phyloP scores from a whole-genome alignment of 2,113 vertebrate genomes.

The Petromus typicus region DNA sequence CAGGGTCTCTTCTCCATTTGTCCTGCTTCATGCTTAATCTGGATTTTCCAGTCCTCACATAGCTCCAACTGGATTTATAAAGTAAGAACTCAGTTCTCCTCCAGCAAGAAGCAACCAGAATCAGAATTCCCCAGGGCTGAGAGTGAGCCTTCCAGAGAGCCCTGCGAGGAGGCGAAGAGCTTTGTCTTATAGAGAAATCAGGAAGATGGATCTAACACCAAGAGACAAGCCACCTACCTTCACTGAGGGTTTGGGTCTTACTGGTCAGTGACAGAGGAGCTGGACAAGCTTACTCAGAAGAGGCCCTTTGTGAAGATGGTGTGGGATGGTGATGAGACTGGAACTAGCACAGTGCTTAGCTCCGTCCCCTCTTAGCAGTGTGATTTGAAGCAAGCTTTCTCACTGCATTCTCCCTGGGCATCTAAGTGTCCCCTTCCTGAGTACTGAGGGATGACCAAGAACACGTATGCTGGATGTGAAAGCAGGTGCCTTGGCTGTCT shows the following conservation, averaged over 20 bases:
- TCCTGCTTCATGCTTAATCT: neutral
- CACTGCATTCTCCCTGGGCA: neutral
- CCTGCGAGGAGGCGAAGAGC: neutral
- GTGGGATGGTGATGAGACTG: neutral
- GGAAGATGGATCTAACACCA: neutral
- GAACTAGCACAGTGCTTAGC: neutral
- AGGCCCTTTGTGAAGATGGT: rapidly evolving
- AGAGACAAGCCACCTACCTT: neutral
- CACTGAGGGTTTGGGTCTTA: neutral
- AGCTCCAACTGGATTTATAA: no score
- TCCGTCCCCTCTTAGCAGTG: no score
- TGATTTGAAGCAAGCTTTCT: neutral
- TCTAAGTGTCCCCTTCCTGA: neutral
- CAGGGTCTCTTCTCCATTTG: neutral
- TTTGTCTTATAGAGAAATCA: neutral
- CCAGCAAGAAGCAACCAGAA: neutral
- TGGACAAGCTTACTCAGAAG: neutral
- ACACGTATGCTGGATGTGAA: no score
- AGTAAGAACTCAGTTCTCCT: neutral
- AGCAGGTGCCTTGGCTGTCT: neutral
- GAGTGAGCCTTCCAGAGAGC: neutral
- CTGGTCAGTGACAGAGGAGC: no score
- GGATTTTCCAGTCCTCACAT: neutral
- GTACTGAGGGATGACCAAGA: neutral
- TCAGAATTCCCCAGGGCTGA: neutral